Evolutionary conservation across 2,888 invertebrate genomes (phyloP), one percentile per base, ranked within the genome.

Genomic region (Drosophila kanekoi): DNA sequence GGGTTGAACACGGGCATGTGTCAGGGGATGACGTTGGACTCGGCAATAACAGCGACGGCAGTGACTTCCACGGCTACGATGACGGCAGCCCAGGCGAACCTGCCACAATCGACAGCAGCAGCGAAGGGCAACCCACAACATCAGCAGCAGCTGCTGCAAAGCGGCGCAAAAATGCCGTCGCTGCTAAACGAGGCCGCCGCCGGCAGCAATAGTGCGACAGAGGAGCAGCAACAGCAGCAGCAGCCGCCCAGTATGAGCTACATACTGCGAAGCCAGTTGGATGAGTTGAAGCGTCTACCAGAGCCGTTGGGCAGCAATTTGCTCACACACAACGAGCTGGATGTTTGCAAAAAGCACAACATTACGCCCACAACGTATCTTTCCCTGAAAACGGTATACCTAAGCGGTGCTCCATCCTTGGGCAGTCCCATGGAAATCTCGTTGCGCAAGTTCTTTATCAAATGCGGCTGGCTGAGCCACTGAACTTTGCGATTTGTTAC

Each of bases 341-440:
- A 95, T 95, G 92, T 97, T 73, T 97, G 97, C 92, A 93, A 94
- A 57, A 93, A 95, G 64, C 94, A 98, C 90, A 96, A 96, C 91
- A 93, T 98, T 90, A 95, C 96, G 81, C 97, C 98, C 73, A 95
- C 97, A 64, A 97, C 96, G 92, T 98, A 98, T 93, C 95, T 97
- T 83, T 97, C 97, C 4, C 94, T 98, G 92, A 98, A 98, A 93
- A 96, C 97, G 13, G 94, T 97, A 81, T 94, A 98, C 72, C 94
- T 98, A 63, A 92, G 92, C 72, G 92, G 92, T 16, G 91, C 91
- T 10, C 91, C 92, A 14, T 69, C 90, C 11, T 40, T 87, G 45
- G 82, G 89, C 40, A 89, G 83, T 74, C 75, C 89, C 5, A 87
- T 91, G 59, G 92, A 93, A 74, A 89, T 82, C 57, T 89, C 93